Evolutionary conservation across 1,140 invertebrate genomes (phyloP), one percentile per base, ranked within the genome.

Genomic region (Matsumurasca onukii): DNA sequence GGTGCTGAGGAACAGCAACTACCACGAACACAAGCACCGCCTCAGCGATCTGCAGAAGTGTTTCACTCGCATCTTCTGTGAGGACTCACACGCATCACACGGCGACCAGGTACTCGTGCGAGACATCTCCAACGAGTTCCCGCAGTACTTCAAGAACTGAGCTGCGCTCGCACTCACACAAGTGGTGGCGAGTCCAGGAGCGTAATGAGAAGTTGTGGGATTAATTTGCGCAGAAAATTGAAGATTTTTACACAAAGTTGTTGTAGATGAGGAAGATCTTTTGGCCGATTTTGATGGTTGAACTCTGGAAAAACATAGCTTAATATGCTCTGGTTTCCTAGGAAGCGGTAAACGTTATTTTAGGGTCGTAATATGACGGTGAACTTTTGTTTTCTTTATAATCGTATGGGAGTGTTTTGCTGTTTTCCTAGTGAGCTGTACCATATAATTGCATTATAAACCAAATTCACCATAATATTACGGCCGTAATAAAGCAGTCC

Each of bases 51-150:
- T 94, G 22, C 81, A 91, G 70, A 90, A 91, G 76, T 90, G 90
- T 74, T 92, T 93, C 74, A 91, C 90, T 29, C 82, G 90, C 62
- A 93, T 94, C 76, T 91, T 93, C 76, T 91, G 89, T 74, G 91
- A 94, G 75, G 91, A 94, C 77, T 84, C 85, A 1, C 83, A 86
- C 15, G 81, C 83, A 66, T 91, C 90, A 75, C 83, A 86, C 68
- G 82, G 83, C 24, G 91, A 93, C 78, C 90, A 92, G 75, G 82
- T 86, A 71, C 80, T 92, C 39, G 89, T 93, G 20, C 82, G 89
- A 51, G 89, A 91, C 70, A 92, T 93, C 67, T 88, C 87, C 70
- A 91, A 91, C 75, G 90, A 92, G 79, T 93, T 93, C 82, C 90
- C 91, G n/a, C 87, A 90, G 73, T 86, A 89, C 74, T 92, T 93